Evolutionary conservation across 2,113 vertebrate species (phyloP).

Genomic region (Marmota flaviventris): DNA sequence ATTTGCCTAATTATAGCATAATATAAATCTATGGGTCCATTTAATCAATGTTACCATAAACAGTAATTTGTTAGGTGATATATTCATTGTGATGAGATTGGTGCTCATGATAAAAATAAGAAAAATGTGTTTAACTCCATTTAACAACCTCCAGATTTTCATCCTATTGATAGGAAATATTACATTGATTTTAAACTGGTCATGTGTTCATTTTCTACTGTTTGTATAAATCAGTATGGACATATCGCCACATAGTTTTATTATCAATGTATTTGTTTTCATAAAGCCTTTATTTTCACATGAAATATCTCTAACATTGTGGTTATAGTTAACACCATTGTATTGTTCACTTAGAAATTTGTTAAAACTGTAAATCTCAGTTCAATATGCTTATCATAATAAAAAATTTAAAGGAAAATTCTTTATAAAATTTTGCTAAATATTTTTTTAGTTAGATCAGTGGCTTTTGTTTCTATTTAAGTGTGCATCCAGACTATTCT

Average conservation of each 20-base stretch:
- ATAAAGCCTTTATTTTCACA: neutral
- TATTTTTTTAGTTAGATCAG: neutral
- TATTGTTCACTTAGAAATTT: neutral
- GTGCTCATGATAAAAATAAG: neutral
- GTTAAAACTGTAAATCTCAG: neutral
- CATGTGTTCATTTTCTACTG: neutral
- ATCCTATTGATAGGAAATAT: neutral
- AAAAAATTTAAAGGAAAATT: neutral
- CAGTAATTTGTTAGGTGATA: neutral
- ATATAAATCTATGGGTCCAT: neutral
- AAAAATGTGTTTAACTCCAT: neutral
- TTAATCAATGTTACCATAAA: constrained; percentile 11
- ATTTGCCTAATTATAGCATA: constrained; percentile 7
- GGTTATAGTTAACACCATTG: neutral
- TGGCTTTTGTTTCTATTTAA: neutral
- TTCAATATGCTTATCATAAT: neutral
- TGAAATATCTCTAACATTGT: neutral
- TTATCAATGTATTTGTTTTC: neutral
- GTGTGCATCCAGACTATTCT: neutral
- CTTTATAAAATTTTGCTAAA: neutral
- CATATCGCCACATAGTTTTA: neutral
- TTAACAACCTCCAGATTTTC: neutral
- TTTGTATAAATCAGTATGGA: neutral
- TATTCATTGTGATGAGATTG: neutral
- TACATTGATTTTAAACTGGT: neutral